Conservation (phyloP, 2,797 vertebrate species). For the Gobionotothen gibberifrons region DNA sequence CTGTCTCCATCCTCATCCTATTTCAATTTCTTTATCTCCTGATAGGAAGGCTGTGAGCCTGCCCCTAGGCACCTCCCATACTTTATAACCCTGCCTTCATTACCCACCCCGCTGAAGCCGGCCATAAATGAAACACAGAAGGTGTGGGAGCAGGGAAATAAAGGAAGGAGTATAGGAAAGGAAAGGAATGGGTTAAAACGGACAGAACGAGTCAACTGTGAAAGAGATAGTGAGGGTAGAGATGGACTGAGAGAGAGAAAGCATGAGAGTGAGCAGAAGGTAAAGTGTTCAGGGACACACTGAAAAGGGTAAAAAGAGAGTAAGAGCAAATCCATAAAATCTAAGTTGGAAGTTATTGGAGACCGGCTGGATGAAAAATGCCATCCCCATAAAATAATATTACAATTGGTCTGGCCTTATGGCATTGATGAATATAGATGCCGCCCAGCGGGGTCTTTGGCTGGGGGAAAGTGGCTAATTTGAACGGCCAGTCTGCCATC, state of each 20-base stretch:
- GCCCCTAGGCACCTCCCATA: conserved; percentile 67
- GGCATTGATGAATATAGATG: conserved; percentile 76
- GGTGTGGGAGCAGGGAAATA: conserved; percentile 45
- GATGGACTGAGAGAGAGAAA: conserved; percentile 17
- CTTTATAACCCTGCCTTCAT: conserved; percentile 75
- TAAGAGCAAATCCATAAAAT: conserved; percentile 68
- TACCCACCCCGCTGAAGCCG: conserved; percentile 63
- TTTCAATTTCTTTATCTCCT: conserved; percentile 71
- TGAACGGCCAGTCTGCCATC: conserved; percentile 59
- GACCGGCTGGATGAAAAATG: conserved; percentile 73
- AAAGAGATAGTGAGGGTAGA: conserved; percentile 30
- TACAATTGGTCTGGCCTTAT: conserved; percentile 74
- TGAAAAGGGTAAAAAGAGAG: conserved; percentile 25
- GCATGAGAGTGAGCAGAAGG: conserved; percentile 28
- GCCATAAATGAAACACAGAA: conserved; percentile 74
- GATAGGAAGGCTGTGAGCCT: conserved; percentile 59
- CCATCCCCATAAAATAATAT: conserved; percentile 79
- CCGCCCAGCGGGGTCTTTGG: conserved; percentile 59
- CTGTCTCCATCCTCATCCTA: conserved; percentile 57
- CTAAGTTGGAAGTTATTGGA: conserved; percentile 73
- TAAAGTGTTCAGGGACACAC: conserved; percentile 26
- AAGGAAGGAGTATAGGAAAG: conserved; percentile 33
- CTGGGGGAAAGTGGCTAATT: conserved; percentile 62
- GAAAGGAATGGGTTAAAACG: conserved; percentile 47
- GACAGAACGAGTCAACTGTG: conserved; percentile 37